Evolutionary conservation across 2,113 vertebrate species (phyloP), one percentile per base, ranked within the genome.

Genomic region (Salvator merianae): DNA sequence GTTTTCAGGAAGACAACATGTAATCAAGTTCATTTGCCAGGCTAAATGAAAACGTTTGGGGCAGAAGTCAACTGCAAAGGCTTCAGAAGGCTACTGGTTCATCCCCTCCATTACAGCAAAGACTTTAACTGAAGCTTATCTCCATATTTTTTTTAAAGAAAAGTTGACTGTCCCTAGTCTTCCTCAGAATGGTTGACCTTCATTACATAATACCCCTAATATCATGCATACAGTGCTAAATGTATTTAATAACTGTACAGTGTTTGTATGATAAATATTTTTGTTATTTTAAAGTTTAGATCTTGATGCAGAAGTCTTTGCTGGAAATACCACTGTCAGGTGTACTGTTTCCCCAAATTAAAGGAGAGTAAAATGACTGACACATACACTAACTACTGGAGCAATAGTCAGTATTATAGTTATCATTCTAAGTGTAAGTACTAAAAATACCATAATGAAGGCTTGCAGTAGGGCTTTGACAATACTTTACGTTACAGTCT

Each of bases 1-100:
- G 88, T 90, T 87, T 88, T 79, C 82, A 91, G 40, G 87, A 87
- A 88, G 77, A 81, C 77, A 78, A 62, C 81, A 85, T 62, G 72
- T 55, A 73, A 79, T 84, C 50, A 81, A 84, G 69, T 79, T 1
- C 28, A 68, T 69, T 86, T 22, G 77, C 86, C 88, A 79, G 40
- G 77, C 40, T 83, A 74, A 70, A 88, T 30, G 43, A 77, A 14
- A n/a, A 16, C 28, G 1, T 14, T 70, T 5, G 62, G 84, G 78
- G 14, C 43, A 30, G 8, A n/a, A 43, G 59, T 24, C 83, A 65
- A 68, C 32, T 0, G 13, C 18, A 55, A 82, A 53, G 34, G 87
- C 43, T 89, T 50, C 71, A 84, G 40, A 81, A 82, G 83, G 43
- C 3, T 0, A 74, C 40, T 50, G 7, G 24, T 77, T 28, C 85